phyloP scores from a whole-genome alignment of 1,140 invertebrate genomes.

The Meloidogyne floridensis region DNA sequence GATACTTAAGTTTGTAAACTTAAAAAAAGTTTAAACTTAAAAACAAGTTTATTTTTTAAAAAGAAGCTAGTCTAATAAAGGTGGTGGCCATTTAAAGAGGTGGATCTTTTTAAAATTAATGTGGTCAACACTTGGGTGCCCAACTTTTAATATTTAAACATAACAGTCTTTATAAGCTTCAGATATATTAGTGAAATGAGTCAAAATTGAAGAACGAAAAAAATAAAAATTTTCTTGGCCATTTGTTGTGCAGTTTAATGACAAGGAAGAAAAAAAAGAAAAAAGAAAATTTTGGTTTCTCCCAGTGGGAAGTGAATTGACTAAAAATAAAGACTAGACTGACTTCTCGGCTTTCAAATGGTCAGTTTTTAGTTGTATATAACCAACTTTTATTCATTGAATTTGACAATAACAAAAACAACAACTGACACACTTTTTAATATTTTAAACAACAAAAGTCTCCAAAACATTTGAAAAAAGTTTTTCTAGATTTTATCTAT shows the following conservation, averaged over 20 bases:
- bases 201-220: constrained; percentile 7
- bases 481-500: neutral
- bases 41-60: no score
- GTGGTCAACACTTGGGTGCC: neutral
- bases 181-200: neutral
- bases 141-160: neutral
- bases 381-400: neutral
- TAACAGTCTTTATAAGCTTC: neutral
- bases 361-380: neutral
- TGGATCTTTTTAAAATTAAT: neutral
- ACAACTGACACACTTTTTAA: constrained; percentile 2
- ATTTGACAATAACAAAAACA: constrained; percentile 5
- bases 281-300: neutral
- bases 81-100: no score
- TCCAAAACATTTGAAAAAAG: neutral
- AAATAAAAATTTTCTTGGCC: neutral
- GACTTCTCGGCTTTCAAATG: constrained; percentile 6
- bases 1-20: no score
- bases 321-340: neutral
- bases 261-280: neutral
- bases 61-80: no score
- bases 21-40: no score
- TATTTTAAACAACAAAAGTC: neutral
- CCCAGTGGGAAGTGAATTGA: neutral
- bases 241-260: constrained; percentile 9